phyloP scores from a whole-genome alignment of 2,888 invertebrate species.

The Desoria tigrina region DNA sequence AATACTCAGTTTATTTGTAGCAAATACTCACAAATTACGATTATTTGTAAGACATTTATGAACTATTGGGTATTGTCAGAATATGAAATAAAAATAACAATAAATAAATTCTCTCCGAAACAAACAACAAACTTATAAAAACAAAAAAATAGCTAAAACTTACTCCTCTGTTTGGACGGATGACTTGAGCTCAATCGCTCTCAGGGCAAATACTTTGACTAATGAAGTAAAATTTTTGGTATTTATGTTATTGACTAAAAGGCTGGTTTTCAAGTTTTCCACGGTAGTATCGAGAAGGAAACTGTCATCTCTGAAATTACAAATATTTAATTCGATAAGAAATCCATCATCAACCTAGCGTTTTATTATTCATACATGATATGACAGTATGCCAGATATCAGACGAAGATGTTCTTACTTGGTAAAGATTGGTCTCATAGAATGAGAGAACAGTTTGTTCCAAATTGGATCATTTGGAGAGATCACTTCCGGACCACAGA shows the following conservation, averaged over 20 bases:
- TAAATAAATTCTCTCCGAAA: no score
- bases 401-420: conserved; percentile 63
- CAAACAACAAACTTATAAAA: neutral
- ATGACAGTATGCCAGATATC: no score
- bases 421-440: conserved; percentile 77
- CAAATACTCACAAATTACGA: no score
- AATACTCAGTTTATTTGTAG: no score
- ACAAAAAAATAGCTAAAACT: conserved; percentile 55
- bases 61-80: no score
- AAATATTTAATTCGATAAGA: conserved; percentile 11
- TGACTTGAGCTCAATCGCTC: conserved; percentile 78
- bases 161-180: conserved; percentile 88
- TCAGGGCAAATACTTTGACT: conserved; percentile 78
- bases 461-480: conserved; percentile 87
- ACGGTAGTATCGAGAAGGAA: conserved; percentile 77
- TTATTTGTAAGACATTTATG: no score
- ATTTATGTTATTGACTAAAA: conserved; percentile 78
- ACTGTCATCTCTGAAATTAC: conserved; percentile 71
- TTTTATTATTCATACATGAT: no score
- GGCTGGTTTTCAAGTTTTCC: conserved; percentile 71
- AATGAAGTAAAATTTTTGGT: conserved; percentile 89
- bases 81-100: no score
- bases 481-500: conserved; percentile 78
- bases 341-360: neutral
- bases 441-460: conserved; percentile 89